Evolutionary conservation across 2,888 invertebrate genomes (phyloP).

Genomic region (Epinotia nisella): DNA sequence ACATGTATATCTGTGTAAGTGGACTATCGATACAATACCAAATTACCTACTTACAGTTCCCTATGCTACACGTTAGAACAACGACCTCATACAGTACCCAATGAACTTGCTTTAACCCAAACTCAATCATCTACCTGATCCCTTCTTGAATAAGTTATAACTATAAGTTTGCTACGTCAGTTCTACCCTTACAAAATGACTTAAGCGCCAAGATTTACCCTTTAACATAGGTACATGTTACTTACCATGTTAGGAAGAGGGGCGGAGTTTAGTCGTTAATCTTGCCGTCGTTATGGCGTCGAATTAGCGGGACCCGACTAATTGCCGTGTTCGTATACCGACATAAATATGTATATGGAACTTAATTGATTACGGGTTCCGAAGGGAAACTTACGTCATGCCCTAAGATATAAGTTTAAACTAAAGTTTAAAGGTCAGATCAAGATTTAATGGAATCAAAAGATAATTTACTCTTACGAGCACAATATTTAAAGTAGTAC

Average conservation of each 20-base stretch:
- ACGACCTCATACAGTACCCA: background rate
- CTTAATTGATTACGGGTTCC: constrained; percentile 29
- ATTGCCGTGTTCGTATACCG: constrained; percentile 35
- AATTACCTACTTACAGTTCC: too few species aligned
- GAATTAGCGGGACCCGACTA: constrained; percentile 39
- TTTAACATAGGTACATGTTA: too few species aligned
- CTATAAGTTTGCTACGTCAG: constrained; percentile 23
- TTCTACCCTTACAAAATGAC: background rate
- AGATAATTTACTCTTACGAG: background rate
- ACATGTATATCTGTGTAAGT: too few species aligned
- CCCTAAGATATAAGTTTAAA: background rate
- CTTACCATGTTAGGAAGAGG: background rate
- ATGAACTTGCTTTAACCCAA: constrained; percentile 6
- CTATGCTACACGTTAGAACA: too few species aligned
- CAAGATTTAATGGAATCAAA: background rate
- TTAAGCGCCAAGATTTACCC: background rate
- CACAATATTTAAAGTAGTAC: too few species aligned
- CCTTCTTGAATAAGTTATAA: constrained; percentile 36
- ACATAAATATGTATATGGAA: constrained; percentile 16
- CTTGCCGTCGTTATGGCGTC: constrained; percentile 28
- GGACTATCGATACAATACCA: too few species aligned
- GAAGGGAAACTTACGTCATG: constrained; percentile 11
- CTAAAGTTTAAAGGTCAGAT: background rate
- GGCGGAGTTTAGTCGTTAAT: constrained; percentile 20
- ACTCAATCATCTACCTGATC: constrained; percentile 22